These are phyloP conservation scores for Eubasilissa regina DNA, from an alignment of 1,140 invertebrate species.

Conservation along the genomic window DNA sequence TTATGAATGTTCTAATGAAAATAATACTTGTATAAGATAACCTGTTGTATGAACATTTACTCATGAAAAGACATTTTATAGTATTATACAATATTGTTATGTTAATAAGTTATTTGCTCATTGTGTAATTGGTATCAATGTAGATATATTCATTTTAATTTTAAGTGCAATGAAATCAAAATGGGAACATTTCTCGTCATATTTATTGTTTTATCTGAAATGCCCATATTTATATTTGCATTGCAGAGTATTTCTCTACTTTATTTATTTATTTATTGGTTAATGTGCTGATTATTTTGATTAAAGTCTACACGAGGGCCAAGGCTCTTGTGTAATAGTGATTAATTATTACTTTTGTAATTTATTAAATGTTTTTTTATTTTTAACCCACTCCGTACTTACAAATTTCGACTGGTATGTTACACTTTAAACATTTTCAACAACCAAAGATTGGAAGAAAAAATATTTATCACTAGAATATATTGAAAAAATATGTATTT, in stretches of 20 bases:
- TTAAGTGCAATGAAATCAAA: neutral
- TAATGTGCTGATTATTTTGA: too few species aligned
- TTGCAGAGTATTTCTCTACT: neutral
- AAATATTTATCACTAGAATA: constrained; percentile 22
- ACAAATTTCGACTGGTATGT: constrained; percentile 14
- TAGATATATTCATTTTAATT: neutral
- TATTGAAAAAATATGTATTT: constrained; percentile 13
- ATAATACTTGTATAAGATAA: constrained; percentile 1
- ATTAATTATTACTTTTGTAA: constrained; percentile 24
- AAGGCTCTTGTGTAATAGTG: constrained; percentile 24
- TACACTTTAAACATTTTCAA: neutral
- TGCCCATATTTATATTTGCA: neutral
- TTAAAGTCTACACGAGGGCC: neutral
- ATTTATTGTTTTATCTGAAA: neutral
- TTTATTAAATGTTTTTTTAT: constrained; percentile 1
- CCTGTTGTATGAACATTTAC: neutral
- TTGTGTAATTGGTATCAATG: constrained; percentile 5
- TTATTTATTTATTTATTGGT: too few species aligned
- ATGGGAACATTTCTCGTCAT: neutral
- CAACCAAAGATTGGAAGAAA: constrained; percentile 32
- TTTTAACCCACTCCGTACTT: constrained; percentile 14
- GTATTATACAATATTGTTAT: constrained; percentile 34
- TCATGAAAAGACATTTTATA: constrained; percentile 23
- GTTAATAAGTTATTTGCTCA: constrained; percentile 44
- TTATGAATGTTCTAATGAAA: constrained; percentile 5